Evolutionary conservation across 2,113 vertebrate genomes (phyloP), one percentile per base, ranked within the genome.

Genomic region (Sylvia atricapilla): DNA sequence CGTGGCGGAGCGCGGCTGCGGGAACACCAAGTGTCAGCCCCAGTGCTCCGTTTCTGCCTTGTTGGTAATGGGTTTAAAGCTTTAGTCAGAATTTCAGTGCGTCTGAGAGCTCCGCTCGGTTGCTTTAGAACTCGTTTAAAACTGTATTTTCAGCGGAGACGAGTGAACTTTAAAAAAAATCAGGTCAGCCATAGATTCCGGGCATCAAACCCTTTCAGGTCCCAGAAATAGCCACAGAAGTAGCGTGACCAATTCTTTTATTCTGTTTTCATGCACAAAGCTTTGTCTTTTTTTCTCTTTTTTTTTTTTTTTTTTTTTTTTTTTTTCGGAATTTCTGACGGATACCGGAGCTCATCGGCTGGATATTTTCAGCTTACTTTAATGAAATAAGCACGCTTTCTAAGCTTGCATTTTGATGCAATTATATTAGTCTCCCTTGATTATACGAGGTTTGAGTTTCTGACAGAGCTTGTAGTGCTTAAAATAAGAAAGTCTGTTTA

Each of bases 111-210:
- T 78, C 50, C 91, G 59, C 70, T 93, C 79, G 5, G 76, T 49
- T 92, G 84, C 88, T 87, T 85, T 87, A 28, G 85, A 84, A 92
- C 86, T 72, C 87, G 21, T 64, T 92, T 66, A 23, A 53, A 84
- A 92, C 73, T 85, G 56, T 64, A 19, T 89, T 79, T 90, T 87
- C 93, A 50, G 30, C 22, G 46, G 84, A 94, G 92, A 74, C 47
- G 82, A 78, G 56, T 84, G 93, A 96, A 97, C 92, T 97, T 97
- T 93, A 90, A 94, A 94, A 90, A 56, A 96, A 97, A 97, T 73
- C 88, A 96, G 96, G 95, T 97, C 95, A 97, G 89, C 37, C 83
- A 62, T 94, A 92, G 95, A 97, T 95, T 94, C 39, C 43, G 64
- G 96, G 96, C 94, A 96, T 96, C 74, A 93, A 80, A 86, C 77